Conservation (phyloP, 2,888 invertebrate species). For the Cheilosia pagana region DNA sequence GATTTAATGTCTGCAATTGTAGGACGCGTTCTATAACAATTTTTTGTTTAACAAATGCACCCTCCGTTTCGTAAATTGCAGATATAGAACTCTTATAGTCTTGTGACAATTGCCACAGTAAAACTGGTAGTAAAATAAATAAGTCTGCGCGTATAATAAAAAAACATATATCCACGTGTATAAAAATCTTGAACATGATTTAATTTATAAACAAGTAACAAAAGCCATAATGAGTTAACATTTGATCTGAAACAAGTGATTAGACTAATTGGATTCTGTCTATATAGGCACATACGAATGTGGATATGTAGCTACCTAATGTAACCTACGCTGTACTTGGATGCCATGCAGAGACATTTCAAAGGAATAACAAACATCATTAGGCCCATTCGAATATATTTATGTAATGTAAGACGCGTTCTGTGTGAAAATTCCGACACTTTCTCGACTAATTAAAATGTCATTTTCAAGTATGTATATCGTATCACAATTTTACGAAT, state of each 20-base stretch:
- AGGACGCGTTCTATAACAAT: no score
- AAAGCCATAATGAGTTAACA: slow-evolving; percentile 31
- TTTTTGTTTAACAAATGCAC: no score
- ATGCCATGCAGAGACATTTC: neutral
- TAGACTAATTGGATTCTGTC: slow-evolving; percentile 21
- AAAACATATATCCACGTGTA: neutral
- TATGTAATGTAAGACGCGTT: neutral
- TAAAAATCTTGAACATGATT: neutral
- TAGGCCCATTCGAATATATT: neutral
- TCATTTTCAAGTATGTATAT: slow-evolving; percentile 35
- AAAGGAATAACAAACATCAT: slow-evolving; percentile 34
- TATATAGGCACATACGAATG: neutral
- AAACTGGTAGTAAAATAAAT: neutral
- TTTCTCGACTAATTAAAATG: slow-evolving; percentile 59
- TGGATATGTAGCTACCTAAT: neutral
- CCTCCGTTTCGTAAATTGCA: no score
- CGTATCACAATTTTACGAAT: neutral
- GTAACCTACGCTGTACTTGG: neutral
- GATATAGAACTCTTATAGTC: no score
- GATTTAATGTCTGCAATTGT: no score
- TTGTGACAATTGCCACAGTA: no score
- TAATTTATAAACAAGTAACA: slow-evolving; percentile 17
- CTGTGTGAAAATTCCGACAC: slow-evolving; percentile 19
- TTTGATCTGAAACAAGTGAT: slow-evolving; percentile 30
- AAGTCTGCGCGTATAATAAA: neutral